These are phyloP conservation scores for Trichechus manatus DNA, from an alignment of 2,113 vertebrate genomes.

Conservation along the genomic window DNA sequence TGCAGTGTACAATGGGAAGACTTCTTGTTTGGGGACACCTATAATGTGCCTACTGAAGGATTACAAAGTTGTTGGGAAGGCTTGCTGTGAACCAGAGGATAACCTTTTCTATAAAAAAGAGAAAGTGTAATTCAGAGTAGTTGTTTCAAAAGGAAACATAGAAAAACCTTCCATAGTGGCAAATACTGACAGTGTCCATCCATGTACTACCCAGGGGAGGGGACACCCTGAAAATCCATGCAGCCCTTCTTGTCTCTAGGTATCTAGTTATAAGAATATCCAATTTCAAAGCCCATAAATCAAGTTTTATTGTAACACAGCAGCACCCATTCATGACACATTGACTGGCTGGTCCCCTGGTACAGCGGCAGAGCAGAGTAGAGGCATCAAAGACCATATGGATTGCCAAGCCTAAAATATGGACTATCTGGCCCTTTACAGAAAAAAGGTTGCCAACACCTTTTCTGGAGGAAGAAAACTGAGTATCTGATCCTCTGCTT, in stretches of 20 bases:
- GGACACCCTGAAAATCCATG: background rate
- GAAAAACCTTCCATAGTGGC: background rate
- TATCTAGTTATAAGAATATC: slow-evolving; percentile 15
- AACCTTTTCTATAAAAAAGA: background rate
- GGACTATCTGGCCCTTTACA: background rate
- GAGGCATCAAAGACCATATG: background rate
- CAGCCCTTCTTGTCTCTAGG: background rate
- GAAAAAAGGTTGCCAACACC: background rate
- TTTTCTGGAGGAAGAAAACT: background rate
- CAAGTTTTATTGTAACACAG: background rate
- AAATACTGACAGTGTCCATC: background rate
- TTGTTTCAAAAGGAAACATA: background rate
- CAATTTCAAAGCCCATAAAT: background rate
- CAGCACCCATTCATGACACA: background rate
- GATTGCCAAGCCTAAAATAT: background rate
- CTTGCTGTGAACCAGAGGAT: background rate
- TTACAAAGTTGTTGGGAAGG: background rate
- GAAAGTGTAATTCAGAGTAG: background rate
- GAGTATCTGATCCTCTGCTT: background rate
- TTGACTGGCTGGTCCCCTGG: background rate
- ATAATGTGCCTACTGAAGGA: background rate
- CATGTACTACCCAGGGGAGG: background rate
- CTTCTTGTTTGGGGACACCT: background rate
- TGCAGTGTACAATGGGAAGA: background rate
- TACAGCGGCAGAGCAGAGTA: background rate